These are phyloP conservation scores for Anguilla rostrata DNA, from an alignment of 2,113 vertebrate species.

Conservation along the genomic window DNA sequence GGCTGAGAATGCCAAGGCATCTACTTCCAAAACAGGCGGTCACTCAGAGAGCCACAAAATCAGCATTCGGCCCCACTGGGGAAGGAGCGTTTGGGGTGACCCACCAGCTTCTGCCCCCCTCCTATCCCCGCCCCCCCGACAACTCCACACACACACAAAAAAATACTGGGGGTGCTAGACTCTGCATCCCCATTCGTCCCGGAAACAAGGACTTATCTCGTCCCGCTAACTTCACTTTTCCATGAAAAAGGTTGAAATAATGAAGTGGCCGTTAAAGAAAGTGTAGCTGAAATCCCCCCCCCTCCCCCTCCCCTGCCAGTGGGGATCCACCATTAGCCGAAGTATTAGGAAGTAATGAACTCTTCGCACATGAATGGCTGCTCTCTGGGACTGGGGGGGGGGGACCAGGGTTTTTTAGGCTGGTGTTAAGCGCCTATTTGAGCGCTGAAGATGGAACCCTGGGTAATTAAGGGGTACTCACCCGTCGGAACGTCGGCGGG, in stretches of 20 bases:
- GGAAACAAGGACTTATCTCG: background rate
- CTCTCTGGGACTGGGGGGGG: slow-evolving; percentile 66
- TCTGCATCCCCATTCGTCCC: no score
- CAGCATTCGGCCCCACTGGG: no score
- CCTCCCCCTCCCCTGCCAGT: slow-evolving; percentile 40
- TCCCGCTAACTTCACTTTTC: background rate
- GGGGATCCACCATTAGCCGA: slow-evolving; percentile 71
- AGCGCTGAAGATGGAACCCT: slow-evolving; percentile 71
- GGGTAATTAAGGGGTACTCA: slow-evolving; percentile 74
- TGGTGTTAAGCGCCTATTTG: slow-evolving; percentile 73
- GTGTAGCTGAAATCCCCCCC: slow-evolving; percentile 4
- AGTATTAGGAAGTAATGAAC: slow-evolving; percentile 78
- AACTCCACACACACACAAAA: no score
- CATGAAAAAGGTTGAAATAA: background rate
- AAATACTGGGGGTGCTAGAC: background rate
- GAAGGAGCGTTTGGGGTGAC: no score
- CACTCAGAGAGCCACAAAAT: no score
- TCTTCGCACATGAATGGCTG: slow-evolving; percentile 68
- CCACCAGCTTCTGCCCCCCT: no score
- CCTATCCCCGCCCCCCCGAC: no score
- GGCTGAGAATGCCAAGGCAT: no score
- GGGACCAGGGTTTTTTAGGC: slow-evolving; percentile 71
- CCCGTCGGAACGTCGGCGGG: slow-evolving; percentile 67
- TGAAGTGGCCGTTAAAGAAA: background rate
- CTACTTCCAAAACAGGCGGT: no score